These are phyloP conservation scores for Okamejei kenojei DNA, from an alignment of 2,797 vertebrate genomes.

Conservation along the genomic window DNA sequence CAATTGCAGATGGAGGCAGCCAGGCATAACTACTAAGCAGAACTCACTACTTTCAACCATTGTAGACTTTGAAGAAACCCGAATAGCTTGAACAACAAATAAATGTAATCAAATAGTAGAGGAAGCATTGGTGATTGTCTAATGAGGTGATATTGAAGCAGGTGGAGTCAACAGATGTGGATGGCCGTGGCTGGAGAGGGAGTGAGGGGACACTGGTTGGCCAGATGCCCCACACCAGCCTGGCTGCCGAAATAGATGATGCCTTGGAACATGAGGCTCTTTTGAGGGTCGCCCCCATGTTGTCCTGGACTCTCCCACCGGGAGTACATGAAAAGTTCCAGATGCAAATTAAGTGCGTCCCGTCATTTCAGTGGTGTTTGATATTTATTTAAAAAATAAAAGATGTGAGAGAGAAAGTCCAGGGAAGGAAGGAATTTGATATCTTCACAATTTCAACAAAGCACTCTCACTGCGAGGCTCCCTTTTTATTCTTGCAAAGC, in stretches of 20 bases:
- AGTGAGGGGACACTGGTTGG: neutral
- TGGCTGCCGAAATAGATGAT: neutral
- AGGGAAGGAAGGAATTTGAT: neutral
- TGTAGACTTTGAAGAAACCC: too few relatives aligned
- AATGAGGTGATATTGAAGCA: neutral
- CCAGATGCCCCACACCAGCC: too few relatives aligned
- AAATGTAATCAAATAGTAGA: too few relatives aligned
- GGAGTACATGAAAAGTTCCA: conserved; percentile 13
- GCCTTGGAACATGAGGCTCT: neutral
- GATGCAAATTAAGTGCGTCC: conserved; percentile 17
- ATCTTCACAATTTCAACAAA: conserved; percentile 34
- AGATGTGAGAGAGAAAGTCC: conserved; percentile 26
- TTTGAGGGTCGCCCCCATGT: conserved; percentile 15
- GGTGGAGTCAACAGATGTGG: neutral
- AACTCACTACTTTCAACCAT: too few relatives aligned
- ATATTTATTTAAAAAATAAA: conserved; percentile 10
- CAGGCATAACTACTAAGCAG: too few relatives aligned
- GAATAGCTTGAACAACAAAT: too few relatives aligned
- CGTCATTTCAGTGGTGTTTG: conserved; percentile 13
- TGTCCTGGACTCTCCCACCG: conserved; percentile 1
- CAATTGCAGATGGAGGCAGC: too few relatives aligned
- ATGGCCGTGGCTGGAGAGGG: neutral
- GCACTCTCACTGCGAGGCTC: conserved; percentile 16
- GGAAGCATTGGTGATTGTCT: too few relatives aligned
- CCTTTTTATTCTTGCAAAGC: conserved; percentile 10